A percentile compares a stretch with the other conserved stretches of the same genome.
These are phyloP conservation scores for Falco naumanni DNA, from an alignment of 2,797 vertebrate species.

Conservation along the genomic window DNA sequence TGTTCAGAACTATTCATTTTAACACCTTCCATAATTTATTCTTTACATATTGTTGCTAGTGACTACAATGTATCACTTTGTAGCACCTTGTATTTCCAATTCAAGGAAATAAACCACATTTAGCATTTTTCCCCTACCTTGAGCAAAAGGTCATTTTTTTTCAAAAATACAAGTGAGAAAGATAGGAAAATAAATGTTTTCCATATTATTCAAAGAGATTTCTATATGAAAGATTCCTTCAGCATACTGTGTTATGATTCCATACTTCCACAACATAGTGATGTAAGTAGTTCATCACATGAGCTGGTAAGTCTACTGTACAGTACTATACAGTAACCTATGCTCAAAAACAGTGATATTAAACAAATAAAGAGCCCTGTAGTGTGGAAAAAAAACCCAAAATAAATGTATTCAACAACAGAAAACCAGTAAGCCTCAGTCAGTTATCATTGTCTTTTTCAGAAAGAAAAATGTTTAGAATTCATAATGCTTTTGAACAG, in stretches of 20 bases:
- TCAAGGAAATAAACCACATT: neutral
- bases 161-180: neutral
- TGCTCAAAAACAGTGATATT: neutral
- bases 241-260: neutral
- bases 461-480: neutral
- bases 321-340: neutral
- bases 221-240: neutral
- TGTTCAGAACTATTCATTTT: neutral
- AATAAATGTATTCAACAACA: neutral
- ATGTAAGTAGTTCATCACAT: neutral
- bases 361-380: neutral
- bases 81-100: neutral
- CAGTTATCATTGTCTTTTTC: neutral
- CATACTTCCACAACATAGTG: neutral
- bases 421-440: neutral
- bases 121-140: neutral
- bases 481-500: neutral
- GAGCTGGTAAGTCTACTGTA: neutral
- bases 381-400: neutral
- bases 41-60: neutral
- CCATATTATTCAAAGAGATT: neutral
- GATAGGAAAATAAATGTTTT: neutral
- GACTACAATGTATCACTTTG: rapidly evolving
- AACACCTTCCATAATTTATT: neutral
- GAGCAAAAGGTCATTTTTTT: neutral